phyloP scores from a whole-genome alignment of 2,888 invertebrate species.

The Tetheella fluctuosa region DNA sequence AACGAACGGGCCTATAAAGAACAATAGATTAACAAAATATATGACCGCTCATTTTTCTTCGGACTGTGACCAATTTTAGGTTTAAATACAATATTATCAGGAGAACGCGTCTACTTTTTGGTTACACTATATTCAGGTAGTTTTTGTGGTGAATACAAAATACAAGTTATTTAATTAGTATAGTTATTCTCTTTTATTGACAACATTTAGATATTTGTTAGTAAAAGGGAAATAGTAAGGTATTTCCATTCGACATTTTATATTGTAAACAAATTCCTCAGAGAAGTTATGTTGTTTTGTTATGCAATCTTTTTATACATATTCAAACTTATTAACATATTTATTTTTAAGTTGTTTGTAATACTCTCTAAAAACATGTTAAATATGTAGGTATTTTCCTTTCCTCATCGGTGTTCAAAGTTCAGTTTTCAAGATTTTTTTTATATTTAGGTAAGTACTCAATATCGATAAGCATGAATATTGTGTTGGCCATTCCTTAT shows the following conservation, averaged over 20 bases:
- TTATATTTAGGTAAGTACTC: too few relatives aligned
- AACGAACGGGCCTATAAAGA: slow-evolving; percentile 64
- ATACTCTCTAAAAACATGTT: too few relatives aligned
- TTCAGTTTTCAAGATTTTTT: too few relatives aligned
- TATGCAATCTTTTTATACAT: not conserved
- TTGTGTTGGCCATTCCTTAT: too few relatives aligned
- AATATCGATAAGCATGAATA: too few relatives aligned
- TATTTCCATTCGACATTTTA: not conserved
- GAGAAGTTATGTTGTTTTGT: not conserved
- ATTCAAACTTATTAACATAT: too few relatives aligned
- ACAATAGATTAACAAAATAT: slow-evolving; percentile 72
- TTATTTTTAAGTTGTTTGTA: too few relatives aligned
- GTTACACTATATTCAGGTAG: slow-evolving; percentile 52
- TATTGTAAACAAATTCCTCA: not conserved
- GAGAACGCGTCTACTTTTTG: slow-evolving; percentile 50
- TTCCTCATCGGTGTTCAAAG: too few relatives aligned
- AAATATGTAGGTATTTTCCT: too few relatives aligned
- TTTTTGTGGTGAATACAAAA: slow-evolving; percentile 53
- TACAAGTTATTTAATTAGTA: slow-evolving; percentile 18
- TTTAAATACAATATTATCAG: slow-evolving; percentile 66
- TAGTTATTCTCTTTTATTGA: slow-evolving; percentile 12
- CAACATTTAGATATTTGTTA: not conserved
- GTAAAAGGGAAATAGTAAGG: slow-evolving; percentile 17
- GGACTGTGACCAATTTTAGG: slow-evolving; percentile 76
- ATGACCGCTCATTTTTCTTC: slow-evolving; percentile 66